Conservation (phyloP, 2,888 invertebrate genomes). For the Seira sanloemensis region DNA sequence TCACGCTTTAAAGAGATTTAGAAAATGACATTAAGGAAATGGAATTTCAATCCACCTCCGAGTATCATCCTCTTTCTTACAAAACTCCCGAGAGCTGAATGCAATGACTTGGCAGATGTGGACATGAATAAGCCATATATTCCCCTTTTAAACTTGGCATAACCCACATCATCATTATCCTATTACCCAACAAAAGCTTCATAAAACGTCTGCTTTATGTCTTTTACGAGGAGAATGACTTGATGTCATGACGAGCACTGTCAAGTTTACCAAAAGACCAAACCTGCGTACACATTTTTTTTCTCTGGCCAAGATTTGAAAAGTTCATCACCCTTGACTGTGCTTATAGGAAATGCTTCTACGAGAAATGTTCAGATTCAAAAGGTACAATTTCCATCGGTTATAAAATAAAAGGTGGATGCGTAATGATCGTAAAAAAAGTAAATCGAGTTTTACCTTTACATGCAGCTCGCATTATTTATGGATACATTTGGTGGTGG, state of each 20-base stretch:
- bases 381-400: too few species aligned
- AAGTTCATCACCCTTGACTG: slow-evolving; percentile 52
- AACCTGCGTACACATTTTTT: slow-evolving; percentile 31
- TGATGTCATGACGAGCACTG: slow-evolving; percentile 36
- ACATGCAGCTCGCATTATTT: too few species aligned
- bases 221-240: slow-evolving; percentile 29
- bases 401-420: too few species aligned
- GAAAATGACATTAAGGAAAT: slow-evolving; percentile 40
- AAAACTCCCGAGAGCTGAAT: too few species aligned
- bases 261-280: slow-evolving; percentile 29
- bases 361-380: too few species aligned
- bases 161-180: slow-evolving; percentile 2
- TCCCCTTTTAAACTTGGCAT: slow-evolving; percentile 7
- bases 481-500: too few species aligned
- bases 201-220: slow-evolving; percentile 41
- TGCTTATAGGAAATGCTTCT: too few species aligned
- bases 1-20: too few species aligned
- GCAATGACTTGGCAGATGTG: too few species aligned
- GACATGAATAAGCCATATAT: too few species aligned
- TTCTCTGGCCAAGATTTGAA: slow-evolving; percentile 35
- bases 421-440: too few species aligned
- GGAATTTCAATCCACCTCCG: slow-evolving; percentile 36
- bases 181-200: slow-evolving; percentile 21
- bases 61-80: neutral
- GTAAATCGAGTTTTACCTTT: too few species aligned